Base-by-base conservation (phyloP, 1,140 invertebrate genomes). In the Aporrectodea caliginosa region DNA sequence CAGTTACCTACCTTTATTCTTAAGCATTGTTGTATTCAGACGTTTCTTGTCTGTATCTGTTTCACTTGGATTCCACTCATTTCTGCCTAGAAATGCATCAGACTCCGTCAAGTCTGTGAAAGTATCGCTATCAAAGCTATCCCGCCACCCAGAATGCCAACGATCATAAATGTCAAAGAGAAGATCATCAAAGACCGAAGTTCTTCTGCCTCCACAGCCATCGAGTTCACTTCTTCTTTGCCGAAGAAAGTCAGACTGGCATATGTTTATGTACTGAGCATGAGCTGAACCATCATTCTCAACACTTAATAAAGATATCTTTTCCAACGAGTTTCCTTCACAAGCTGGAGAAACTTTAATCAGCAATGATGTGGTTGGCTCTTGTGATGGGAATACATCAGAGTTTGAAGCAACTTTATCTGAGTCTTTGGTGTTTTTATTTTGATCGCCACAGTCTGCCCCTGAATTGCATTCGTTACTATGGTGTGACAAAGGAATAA, bases 101-200 rank as follows among this genome's bases (percentile, higher is more conserved):
- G 86, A 86, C 1, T 86, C 86, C 69, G 86, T 88, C 34, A 87
- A 87, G 79, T 88, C 87, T 12, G 88, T 89, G 80, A 88, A 86
- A 0, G 87, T 88, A 79, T 88, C 87, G 78, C 87, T 88, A 69
- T 88, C 87, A 81, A 86, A 85, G 80, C 87, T 88, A 75, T 88
- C 88, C 77, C 35, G 30, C n/a, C 75, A 33, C 29, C 33, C 35
- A 68, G 83, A 85, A 72, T 87, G 84, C 86, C 86, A 89, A 1
- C 86, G 82, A 75, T 88, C 86, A 78, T 89, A 89, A 69, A 89
- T 89, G 75, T 89, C 88, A 78, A 84, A 85, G 68, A 89, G 82
- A 16, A 89, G 83, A 74, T 85, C 87, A 82, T 89, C 87, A 27
- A 89, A 86, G 31, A 88, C 85, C 0, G 87, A 88, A 14, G 80